Percentiles rank a stretch among this genome's conserved stretches.
Conservation (phyloP, 2,113 vertebrate genomes). For the Paradisaea rubra region DNA sequence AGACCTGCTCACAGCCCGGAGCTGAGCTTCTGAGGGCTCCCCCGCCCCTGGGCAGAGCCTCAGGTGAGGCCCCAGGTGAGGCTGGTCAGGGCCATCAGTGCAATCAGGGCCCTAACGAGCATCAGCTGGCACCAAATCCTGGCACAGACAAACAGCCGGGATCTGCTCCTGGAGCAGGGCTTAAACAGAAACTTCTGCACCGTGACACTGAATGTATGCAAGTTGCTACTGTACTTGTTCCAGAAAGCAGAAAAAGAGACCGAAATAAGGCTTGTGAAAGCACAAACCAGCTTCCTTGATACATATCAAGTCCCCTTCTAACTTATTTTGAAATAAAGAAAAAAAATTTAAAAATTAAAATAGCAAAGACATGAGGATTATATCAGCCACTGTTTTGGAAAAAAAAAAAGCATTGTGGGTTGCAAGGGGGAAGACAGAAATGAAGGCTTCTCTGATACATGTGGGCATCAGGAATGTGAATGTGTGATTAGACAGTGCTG, state of each 20-base stretch:
- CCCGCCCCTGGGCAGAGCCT: background rate
- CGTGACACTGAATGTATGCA: accelerated
- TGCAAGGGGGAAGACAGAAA: background rate
- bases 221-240: background rate
- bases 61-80: background rate
- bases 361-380: background rate
- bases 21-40: background rate
- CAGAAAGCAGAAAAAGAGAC: background rate
- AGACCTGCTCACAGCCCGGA: accelerated
- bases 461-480: background rate
- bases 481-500: background rate
- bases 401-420: background rate
- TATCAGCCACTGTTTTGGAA: background rate
- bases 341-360: background rate
- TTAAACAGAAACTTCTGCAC: background rate
- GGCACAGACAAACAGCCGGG: background rate
- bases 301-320: background rate
- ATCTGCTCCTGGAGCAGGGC: background rate
- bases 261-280: background rate
- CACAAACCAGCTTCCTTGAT: background rate
- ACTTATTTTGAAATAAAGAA: background rate
- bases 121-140: background rate
- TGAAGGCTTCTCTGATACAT: background rate
- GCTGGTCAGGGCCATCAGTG: background rate
- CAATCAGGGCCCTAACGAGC: background rate